Evolutionary conservation across 2,797 vertebrate genomes (phyloP).

Genomic region (Jordanella pulchra): DNA sequence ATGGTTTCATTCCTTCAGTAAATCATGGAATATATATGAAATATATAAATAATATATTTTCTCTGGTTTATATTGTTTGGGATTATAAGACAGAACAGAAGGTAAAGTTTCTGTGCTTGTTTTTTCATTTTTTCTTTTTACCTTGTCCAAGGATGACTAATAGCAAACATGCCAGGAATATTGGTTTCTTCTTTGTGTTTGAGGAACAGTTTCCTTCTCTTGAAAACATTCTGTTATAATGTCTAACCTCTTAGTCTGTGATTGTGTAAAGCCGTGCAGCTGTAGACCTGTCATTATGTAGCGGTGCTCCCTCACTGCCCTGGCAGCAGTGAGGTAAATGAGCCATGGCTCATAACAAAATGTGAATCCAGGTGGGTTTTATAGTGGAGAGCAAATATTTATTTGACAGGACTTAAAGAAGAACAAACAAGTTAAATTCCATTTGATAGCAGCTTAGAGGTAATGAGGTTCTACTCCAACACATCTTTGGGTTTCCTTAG

Average conservation of each 20-base stretch:
- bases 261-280: slow-evolving; percentile 21
- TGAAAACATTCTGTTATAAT: slow-evolving; percentile 21
- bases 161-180: slow-evolving; percentile 5
- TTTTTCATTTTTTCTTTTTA: not conserved
- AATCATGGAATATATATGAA: not conserved
- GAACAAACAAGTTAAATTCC: not conserved
- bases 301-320: slow-evolving; percentile 12
- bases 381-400: slow-evolving; percentile 34
- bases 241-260: slow-evolving; percentile 21
- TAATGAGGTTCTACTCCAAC: not conserved
- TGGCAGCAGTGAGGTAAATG: slow-evolving; percentile 24
- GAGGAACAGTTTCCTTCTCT: slow-evolving; percentile 19
- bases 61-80: no score
- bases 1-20: not conserved
- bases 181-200: slow-evolving; percentile 18
- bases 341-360: slow-evolving; percentile 10
- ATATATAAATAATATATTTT: no score
- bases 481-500: not conserved
- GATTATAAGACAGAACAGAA: not conserved
- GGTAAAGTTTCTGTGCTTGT: not conserved
- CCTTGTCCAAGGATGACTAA: not conserved
- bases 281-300: slow-evolving; percentile 39
- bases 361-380: slow-evolving; percentile 18
- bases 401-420: slow-evolving; percentile 6
- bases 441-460: not conserved